These are phyloP conservation scores for Caenorhabditis tropicalis DNA, from an alignment of 1,140 invertebrate genomes.

Conservation along the genomic window DNA sequence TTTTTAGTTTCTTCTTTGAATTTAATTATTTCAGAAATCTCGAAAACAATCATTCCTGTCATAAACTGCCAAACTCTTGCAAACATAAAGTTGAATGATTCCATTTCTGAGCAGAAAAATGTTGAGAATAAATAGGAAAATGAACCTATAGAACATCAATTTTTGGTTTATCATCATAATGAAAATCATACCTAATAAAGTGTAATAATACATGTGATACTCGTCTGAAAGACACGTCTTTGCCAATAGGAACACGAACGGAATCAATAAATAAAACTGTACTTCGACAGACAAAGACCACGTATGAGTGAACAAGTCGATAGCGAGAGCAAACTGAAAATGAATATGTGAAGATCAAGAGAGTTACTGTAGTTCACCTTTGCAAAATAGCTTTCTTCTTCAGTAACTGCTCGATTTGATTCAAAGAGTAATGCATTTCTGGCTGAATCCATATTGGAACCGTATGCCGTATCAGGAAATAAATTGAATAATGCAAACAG, in stretches of 20 bases:
- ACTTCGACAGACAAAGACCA: constrained; percentile 7
- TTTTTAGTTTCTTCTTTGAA: no score
- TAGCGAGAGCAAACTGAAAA: background rate
- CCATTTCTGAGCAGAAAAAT: background rate
- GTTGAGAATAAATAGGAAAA: background rate
- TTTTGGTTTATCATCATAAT: background rate
- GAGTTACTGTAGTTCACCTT: background rate
- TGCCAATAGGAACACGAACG: background rate
- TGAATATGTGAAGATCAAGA: no score
- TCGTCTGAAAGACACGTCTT: background rate
- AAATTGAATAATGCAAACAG: background rate
- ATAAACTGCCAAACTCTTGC: constrained; percentile 6
- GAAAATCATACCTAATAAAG: background rate
- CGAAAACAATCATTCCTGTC: background rate
- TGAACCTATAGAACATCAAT: background rate
- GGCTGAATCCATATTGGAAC: background rate
- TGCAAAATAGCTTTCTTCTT: background rate
- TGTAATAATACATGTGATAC: background rate
- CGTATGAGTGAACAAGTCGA: background rate
- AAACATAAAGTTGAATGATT: background rate
- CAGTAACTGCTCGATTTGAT: background rate
- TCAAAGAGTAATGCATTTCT: background rate
- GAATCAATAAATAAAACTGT: background rate
- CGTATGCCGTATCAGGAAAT: background rate
- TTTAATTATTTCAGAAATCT: no score